Evolutionary conservation across 1,140 invertebrate species (phyloP).

Genomic region (Theocolax elegans): DNA sequence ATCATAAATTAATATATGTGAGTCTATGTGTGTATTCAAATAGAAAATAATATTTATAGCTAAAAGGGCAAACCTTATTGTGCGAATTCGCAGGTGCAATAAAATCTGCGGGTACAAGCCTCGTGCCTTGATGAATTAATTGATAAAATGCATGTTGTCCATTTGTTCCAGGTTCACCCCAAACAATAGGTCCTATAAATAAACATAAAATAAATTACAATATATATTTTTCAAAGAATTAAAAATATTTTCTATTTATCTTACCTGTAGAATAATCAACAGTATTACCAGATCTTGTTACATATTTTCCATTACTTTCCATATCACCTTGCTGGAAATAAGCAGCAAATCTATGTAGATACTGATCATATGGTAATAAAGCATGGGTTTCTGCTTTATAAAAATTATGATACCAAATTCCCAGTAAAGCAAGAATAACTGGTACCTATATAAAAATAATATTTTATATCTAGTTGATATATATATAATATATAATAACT

Average conservation of each 20-base stretch:
- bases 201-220: conserved; percentile 12
- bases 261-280: conserved; percentile 87
- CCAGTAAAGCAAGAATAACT: conserved; percentile 92
- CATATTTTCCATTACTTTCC: conserved; percentile 99
- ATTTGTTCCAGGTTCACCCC: conserved; percentile 98
- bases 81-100: conserved; percentile 93
- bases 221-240: conserved; percentile 2
- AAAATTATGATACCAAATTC: conserved; percentile 97
- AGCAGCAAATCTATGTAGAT: conserved; percentile 97
- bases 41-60: background rate
- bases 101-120: conserved; percentile 96
- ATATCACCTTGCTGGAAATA: conserved; percentile 99
- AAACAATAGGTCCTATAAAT: conserved; percentile 71
- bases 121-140: conserved; percentile 90
- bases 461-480: background rate
- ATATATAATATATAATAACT: conserved; percentile 26
- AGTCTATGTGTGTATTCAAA: background rate
- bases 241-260: conserved; percentile 18
- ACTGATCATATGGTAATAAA: conserved; percentile 97
- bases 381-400: conserved; percentile 95
- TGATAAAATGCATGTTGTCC: conserved; percentile 99
- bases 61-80: conserved; percentile 78
- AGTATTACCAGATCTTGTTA: conserved; percentile 79
- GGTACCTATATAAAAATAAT: conserved; percentile 77
- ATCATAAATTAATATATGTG: background rate